Percentiles rank a stretch among this genome's conserved stretches.
Evolutionary conservation across 2,113 vertebrate genomes (phyloP).

Genomic region (Catharus minimus): DNA sequence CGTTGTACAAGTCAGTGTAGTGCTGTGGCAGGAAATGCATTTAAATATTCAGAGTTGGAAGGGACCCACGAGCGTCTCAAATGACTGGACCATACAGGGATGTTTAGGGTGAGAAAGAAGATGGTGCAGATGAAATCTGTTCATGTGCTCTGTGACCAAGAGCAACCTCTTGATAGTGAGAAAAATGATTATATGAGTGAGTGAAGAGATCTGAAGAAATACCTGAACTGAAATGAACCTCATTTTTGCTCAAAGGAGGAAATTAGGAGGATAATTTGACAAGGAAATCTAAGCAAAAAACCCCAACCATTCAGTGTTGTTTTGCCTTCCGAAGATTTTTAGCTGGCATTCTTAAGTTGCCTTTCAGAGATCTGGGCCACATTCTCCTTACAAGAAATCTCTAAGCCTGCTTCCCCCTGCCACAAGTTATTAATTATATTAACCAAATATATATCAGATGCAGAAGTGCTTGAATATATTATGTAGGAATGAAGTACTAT

Average conservation of each 20-base stretch:
- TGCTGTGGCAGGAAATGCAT: background rate
- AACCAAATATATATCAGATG: background rate
- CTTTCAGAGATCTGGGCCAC: background rate
- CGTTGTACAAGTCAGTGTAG: background rate
- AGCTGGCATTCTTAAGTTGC: background rate
- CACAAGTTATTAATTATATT: background rate
- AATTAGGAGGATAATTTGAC: background rate
- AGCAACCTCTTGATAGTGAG: background rate
- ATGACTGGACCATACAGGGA: fast-evolving
- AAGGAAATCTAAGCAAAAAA: background rate
- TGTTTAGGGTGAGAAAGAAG: background rate
- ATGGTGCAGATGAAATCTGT: background rate
- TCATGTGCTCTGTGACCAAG: background rate
- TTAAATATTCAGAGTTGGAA: background rate
- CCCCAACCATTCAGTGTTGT: background rate
- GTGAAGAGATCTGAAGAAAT: background rate
- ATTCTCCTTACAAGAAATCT: background rate
- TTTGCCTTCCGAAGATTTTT: background rate
- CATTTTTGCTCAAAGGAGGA: background rate
- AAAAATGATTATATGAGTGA: background rate
- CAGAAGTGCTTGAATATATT: background rate
- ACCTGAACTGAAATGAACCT: background rate
- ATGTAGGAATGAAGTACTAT: background rate
- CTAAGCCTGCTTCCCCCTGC: background rate
- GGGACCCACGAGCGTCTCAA: background rate